Percentiles rank a stretch among this genome's conserved stretches.
These are phyloP conservation scores for Zosterops hypoxanthus DNA, from an alignment of 2,113 vertebrate genomes.

Conservation along the genomic window DNA sequence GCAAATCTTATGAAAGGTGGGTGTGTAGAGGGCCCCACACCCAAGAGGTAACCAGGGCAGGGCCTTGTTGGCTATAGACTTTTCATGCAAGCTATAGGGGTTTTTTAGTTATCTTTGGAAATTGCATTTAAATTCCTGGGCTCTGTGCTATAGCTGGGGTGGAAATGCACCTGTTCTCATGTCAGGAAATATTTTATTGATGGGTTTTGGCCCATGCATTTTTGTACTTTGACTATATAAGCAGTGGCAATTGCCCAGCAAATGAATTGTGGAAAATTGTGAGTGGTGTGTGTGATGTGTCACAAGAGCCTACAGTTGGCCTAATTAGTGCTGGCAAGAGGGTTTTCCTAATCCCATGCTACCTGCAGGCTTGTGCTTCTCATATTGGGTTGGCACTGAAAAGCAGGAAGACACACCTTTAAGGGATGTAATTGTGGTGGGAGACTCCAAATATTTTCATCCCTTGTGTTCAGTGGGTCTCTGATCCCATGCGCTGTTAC, in stretches of 20 bases:
- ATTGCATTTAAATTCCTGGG: background rate
- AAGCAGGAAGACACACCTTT: background rate
- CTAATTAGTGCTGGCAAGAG: background rate
- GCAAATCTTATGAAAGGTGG: background rate
- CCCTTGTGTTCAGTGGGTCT: background rate
- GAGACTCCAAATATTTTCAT: background rate
- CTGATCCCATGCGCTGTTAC: fast-evolving
- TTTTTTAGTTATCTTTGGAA: background rate
- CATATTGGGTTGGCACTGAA: background rate
- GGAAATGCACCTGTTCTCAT: background rate
- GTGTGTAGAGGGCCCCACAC: fast-evolving
- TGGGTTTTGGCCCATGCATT: background rate
- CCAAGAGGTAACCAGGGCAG: fast-evolving
- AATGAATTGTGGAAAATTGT: background rate
- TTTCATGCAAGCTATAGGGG: background rate
- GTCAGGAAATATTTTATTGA: background rate
- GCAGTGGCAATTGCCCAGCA: background rate
- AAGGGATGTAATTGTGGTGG: background rate
- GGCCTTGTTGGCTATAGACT: background rate
- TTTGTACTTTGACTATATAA: background rate
- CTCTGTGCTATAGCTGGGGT: background rate
- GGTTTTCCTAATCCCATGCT: background rate
- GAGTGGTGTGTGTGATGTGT: background rate
- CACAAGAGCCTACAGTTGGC: background rate
- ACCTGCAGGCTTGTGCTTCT: background rate